These are phyloP conservation scores for Chaenodraco wilsoni DNA, from an alignment of 2,797 vertebrate species.

Conservation along the genomic window DNA sequence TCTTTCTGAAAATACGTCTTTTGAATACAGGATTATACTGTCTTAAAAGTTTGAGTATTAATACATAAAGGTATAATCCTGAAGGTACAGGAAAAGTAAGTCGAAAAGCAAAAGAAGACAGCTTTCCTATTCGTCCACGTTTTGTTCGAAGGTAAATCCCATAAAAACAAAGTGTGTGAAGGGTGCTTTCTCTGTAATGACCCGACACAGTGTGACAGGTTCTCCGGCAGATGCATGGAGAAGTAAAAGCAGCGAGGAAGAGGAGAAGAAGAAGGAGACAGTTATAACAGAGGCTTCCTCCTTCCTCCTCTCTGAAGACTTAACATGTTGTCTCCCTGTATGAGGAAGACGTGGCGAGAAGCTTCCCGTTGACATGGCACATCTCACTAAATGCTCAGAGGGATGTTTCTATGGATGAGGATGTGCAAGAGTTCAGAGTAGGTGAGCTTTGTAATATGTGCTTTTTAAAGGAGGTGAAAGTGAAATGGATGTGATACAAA, in stretches of 20 bases:
- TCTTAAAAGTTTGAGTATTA: neutral
- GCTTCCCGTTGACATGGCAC: constrained; percentile 64
- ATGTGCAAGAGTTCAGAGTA: constrained; percentile 53
- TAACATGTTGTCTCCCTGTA: constrained; percentile 76
- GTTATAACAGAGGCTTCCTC: constrained; percentile 52
- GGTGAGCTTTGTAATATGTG: constrained; percentile 55
- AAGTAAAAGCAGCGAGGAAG: constrained; percentile 46
- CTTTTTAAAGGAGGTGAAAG: constrained; percentile 45
- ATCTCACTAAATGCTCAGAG: constrained; percentile 66
- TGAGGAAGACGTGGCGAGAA: constrained; percentile 38
- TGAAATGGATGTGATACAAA: constrained; percentile 53
- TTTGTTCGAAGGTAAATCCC: too few relatives aligned
- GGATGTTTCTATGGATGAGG: constrained; percentile 38
- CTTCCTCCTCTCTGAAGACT: constrained; percentile 75
- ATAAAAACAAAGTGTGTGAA: constrained; percentile 43
- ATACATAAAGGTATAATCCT: too few relatives aligned
- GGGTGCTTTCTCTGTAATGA: constrained; percentile 49
- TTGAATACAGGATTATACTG: constrained; percentile 29
- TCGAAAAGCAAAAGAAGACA: neutral
- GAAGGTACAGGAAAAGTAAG: too few relatives aligned
- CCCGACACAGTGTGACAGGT: constrained; percentile 65
- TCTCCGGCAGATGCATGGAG: constrained; percentile 52
- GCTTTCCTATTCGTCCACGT: too few relatives aligned
- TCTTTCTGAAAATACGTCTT: constrained; percentile 50
- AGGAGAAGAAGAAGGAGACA: constrained; percentile 48